Conservation (phyloP, 1,140 invertebrate genomes). For the Drosophila bocki region DNA sequence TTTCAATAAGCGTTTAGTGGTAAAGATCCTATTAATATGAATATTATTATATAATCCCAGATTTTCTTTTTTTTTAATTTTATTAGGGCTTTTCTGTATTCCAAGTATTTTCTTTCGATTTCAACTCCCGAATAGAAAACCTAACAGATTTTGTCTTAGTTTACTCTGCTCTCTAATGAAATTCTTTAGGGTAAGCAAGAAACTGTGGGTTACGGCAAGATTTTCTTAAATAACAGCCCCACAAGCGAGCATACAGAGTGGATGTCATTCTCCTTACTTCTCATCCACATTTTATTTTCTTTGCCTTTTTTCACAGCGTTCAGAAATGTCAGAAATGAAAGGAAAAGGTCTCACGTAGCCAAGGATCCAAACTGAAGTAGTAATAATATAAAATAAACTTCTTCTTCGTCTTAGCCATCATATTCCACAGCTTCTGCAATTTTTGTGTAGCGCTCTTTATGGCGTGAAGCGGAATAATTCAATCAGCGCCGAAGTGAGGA, state of each 20-base stretch:
- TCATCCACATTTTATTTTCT: not conserved
- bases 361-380: conserved; percentile 57
- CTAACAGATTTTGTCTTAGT: conserved; percentile 29
- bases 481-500: conserved; percentile 70
- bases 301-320: not conserved
- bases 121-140: not conserved
- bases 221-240: conserved; percentile 51
- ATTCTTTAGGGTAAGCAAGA: conserved; percentile 21
- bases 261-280: conserved; percentile 17
- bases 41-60: no score
- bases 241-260: conserved; percentile 22
- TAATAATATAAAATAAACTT: conserved; percentile 75
- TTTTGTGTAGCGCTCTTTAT: conserved; percentile 65
- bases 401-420: conserved; percentile 42
- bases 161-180: conserved; percentile 33
- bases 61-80: not conserved
- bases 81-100: not conserved
- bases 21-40: not conserved
- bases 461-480: conserved; percentile 81
- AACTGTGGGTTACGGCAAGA: conserved; percentile 15
- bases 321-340: conserved; percentile 53
- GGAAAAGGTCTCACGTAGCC: conserved; percentile 66
- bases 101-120: conserved; percentile 53
- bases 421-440: conserved; percentile 37
- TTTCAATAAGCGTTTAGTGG: not conserved